Base-by-base conservation (phyloP, 2,113 vertebrate species). In the Muscicapa adusta region DNA sequence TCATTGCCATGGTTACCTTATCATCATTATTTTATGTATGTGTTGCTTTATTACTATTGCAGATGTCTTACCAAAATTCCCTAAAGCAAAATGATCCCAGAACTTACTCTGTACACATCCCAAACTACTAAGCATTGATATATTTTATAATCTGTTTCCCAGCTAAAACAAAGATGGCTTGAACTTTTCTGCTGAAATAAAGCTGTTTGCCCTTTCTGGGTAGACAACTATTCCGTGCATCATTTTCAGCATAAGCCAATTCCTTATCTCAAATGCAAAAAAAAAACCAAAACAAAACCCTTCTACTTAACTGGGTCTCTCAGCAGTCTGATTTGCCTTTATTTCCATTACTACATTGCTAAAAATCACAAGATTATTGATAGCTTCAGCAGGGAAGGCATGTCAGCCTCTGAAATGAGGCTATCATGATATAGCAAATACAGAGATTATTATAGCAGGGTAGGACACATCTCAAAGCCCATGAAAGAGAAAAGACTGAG, bases 1-100 rank as follows among this genome's bases (percentile, higher is more conserved):
- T 72, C 85, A 94, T 96, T 93, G 67, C 75, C 88, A 88, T 96
- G 90, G 92, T 94, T 95, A 95, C 92, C 42, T 96, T 93, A 91
- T 77, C 90, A 94, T 89, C 80, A 82, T 85, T 89, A 73, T 34
- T 66, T 67, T 73, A 66, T 47, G 11, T 53, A 57, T 31, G 18
- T 66, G 62, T 91, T 83, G 82, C 38, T 90, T 10, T 79, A 95
- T 85, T 89, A 73, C 54, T 88, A 38, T 12, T 42, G 26, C 3
- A 9, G 54, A 79, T 73, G 20, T 76, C 82, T 85, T 70, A 91
- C 56, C 62, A 88, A 78, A 93, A 88, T 85, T 76, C 82, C 78
- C 88, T 83, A 50, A 58, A 91, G 71, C 34, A 85, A 83, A 80
- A 93, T 50, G 33, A 94, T 91, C 38, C 62, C 43, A 79, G 54